Percentiles rank a stretch among this genome's conserved stretches.
These are phyloP conservation scores for Halisarca cf. caerulea DNA, from an alignment of 37 sponge, comb jelly and placozoan species.

Conservation along the genomic window DNA sequence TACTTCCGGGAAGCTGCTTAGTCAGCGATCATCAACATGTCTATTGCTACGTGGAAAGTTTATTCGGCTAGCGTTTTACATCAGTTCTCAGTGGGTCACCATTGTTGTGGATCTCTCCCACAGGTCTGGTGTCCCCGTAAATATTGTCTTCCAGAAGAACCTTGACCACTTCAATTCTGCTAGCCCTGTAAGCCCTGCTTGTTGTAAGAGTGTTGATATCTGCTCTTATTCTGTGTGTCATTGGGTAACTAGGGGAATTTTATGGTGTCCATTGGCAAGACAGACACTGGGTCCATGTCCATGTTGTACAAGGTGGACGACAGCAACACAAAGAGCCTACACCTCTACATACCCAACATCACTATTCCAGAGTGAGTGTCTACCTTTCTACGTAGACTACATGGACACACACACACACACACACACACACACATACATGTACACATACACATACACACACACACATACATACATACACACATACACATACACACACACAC, in stretches of 20 bases:
- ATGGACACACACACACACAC: neutral
- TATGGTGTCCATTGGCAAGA: conserved; percentile 11
- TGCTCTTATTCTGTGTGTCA: neutral
- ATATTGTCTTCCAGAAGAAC: conserved; percentile 84
- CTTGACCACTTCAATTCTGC: conserved; percentile 68
- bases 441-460: neutral
- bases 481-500: neutral
- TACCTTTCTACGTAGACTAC: neutral
- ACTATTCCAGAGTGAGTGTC: conserved; percentile 41
- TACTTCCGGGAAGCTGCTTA: too few relatives aligned
- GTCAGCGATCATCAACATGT: too few relatives aligned
- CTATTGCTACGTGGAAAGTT: too few relatives aligned
- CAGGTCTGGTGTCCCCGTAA: conserved; percentile 22
- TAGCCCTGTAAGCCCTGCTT: conserved; percentile 45
- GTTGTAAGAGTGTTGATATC: too few relatives aligned
- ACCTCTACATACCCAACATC: conserved; percentile 26
- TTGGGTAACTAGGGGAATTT: neutral
- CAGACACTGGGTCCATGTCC: neutral
- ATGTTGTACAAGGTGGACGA: neutral
- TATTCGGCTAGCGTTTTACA: too few relatives aligned
- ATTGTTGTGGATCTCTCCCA: too few relatives aligned
- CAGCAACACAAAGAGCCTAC: conserved; percentile 33
- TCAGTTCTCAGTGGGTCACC: too few relatives aligned
- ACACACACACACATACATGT: neutral
- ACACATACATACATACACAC: conserved; percentile 4